Evolutionary conservation across 2,113 vertebrate genomes (phyloP), one percentile per base, ranked within the genome.

Genomic region (Tupaia chinensis): DNA sequence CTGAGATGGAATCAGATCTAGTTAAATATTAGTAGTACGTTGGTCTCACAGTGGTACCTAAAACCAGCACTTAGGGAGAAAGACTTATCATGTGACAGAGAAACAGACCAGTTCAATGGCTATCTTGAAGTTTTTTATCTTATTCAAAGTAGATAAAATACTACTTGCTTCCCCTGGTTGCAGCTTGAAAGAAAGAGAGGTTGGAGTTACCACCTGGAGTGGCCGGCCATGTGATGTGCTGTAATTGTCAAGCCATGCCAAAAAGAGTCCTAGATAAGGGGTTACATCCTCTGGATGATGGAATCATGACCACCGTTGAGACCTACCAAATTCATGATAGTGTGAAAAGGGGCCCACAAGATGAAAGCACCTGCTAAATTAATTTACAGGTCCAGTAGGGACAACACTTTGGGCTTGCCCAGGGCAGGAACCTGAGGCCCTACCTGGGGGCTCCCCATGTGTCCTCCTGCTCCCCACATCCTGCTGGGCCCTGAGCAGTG

Each of bases 281-380:
- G 13, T 3, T 2, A 3, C 9, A 1, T 13, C n/a, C 11, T 22
- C 44, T 9, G 63, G 29, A 61, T 9, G 25, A 16, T 2, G 20
- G 27, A 14, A 4, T 53, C 4, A 0, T 5, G 7, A 32, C 3
- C 10, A 7, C 15, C 22, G 16, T 9, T 22, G 68, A 10, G 6
- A 17, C 6, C 65, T 9, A 9, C 7, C 14, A 66, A 29, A 65
- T 2, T 25, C 69, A 29, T 0, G 0, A 16, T 3, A 6, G 19
- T 12, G 44, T 25, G 32, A 23, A 65, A 5, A 11, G 25, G 44
- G 22, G 44, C 1, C 4, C 23, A 1, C 20, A 20, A n/a, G 23
- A 1, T 3, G 29, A 7, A 77, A n/a, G 7, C 53, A 1, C 5
- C 8, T n/a, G 25, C 4, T 54, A 19, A 3, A 16, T 2, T 63